These are phyloP conservation scores for Leptopilina clavipes DNA, from an alignment of 1,140 invertebrate genomes.

Conservation along the genomic window DNA sequence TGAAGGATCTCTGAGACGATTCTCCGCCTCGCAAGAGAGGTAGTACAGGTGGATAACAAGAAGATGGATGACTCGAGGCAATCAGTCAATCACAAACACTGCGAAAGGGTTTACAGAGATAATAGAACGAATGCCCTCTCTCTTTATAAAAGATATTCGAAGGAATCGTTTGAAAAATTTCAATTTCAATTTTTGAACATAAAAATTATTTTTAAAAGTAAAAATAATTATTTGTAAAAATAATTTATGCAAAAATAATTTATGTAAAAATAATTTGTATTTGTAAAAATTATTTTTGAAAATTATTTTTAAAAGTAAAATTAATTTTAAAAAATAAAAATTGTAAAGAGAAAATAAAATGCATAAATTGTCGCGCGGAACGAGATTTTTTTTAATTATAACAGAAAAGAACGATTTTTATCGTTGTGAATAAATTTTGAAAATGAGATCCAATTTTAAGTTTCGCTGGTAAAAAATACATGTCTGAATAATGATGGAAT, in stretches of 20 bases:
- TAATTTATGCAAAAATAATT: too few species aligned
- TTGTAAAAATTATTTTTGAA: too few species aligned
- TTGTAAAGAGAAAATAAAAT: neutral
- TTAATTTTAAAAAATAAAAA: neutral
- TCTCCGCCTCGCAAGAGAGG: slow-evolving; percentile 11
- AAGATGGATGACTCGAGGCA: slow-evolving; percentile 27
- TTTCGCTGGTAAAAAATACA: too few species aligned
- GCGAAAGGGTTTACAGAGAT: slow-evolving; percentile 21
- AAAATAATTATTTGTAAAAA: too few species aligned
- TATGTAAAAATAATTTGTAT: too few species aligned
- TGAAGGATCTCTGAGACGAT: slow-evolving; percentile 57
- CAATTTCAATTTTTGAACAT: too few species aligned
- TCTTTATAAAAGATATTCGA: neutral
- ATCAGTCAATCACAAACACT: slow-evolving; percentile 31
- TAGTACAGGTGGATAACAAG: slow-evolving; percentile 35
- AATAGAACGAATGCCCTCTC: neutral
- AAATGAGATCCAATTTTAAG: neutral
- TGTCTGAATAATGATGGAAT: neutral
- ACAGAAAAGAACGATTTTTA: too few species aligned
- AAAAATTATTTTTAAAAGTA: too few species aligned
- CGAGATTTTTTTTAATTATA: too few species aligned
- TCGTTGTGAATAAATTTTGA: neutral
- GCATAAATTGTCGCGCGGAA: too few species aligned
- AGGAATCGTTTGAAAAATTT: neutral
- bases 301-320: too few species aligned